Percentiles rank a stretch among this genome's conserved stretches.
Evolutionary conservation across 2,797 vertebrate genomes (phyloP).

Genomic region (Moxostoma hubbsi): DNA sequence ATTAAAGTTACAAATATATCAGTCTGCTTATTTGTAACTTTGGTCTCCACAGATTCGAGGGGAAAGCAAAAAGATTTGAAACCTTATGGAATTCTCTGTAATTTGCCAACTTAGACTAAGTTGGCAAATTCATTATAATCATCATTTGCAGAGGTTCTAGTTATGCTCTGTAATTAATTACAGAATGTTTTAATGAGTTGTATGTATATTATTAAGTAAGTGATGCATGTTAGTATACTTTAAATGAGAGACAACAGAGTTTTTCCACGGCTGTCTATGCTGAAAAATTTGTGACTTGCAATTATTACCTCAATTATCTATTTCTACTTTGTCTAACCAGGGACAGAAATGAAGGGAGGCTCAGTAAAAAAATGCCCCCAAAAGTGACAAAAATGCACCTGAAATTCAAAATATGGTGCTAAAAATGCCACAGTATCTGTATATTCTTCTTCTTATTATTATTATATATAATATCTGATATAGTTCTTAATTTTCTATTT

Average conservation of each 20-base stretch:
- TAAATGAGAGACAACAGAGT: no score
- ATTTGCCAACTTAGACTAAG: not conserved
- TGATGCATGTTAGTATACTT: not conserved
- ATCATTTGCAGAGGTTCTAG: not conserved
- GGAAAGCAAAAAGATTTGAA: conserved; percentile 27
- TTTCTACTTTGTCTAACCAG: no score
- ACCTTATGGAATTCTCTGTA: conserved; percentile 27
- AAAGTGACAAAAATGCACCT: no score
- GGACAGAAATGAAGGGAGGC: no score
- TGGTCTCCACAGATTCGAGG: conserved; percentile 15
- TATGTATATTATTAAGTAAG: not conserved
- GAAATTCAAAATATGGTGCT: no score
- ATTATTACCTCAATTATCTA: no score
- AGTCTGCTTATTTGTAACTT: conserved; percentile 48
- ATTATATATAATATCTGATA: no score
- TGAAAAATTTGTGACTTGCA: no score
- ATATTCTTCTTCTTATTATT: no score
- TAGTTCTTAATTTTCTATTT: no score
- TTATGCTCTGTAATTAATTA: conserved; percentile 14
- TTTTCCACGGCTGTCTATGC: not conserved
- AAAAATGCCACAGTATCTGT: no score
- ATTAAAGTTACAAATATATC: not conserved
- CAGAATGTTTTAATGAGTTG: conserved; percentile 19
- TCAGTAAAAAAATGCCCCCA: no score
- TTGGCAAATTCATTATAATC: conserved; percentile 17